A percentile compares a stretch with the other conserved stretches of the same genome.
Conservation (phyloP, 2,888 invertebrate species). For the Liposcelis brunnea region DNA sequence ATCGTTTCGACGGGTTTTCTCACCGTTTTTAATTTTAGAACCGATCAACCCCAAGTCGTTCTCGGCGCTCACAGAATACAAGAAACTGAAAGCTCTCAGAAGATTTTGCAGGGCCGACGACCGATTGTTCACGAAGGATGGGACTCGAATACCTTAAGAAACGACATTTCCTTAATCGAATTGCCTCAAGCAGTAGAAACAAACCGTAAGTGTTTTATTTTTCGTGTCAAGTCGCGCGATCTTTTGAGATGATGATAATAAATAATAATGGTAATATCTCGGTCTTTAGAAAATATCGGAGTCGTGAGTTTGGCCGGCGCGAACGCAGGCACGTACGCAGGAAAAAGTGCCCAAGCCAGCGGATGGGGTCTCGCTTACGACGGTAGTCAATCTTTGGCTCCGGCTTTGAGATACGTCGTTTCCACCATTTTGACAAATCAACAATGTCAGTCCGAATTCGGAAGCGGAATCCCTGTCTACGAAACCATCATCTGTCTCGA, state of each 20-base stretch:
- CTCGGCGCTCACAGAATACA: slow-evolving; percentile 14
- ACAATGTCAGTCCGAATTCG: slow-evolving; percentile 1
- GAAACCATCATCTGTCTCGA: slow-evolving; percentile 3
- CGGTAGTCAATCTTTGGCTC: not conserved
- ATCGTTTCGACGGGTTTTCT: too few species aligned
- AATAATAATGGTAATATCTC: not conserved
- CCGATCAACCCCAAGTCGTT: slow-evolving; percentile 12
- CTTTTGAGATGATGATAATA: not conserved
- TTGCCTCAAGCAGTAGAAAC: slow-evolving; percentile 9
- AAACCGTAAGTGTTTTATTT: slow-evolving; percentile 12
- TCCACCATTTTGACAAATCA: not conserved
- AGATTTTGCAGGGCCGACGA: slow-evolving; percentile 12
- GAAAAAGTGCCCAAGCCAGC: not conserved
- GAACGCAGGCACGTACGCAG: not conserved
- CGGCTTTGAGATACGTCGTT: not conserved
- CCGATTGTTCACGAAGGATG: slow-evolving; percentile 15
- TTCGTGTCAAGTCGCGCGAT: too few species aligned
- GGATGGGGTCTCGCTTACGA: slow-evolving; percentile 5
- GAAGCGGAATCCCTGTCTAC: slow-evolving; percentile 1
- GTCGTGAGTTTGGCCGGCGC: not conserved
- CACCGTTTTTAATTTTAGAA: slow-evolving; percentile 8
- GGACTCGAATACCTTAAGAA: slow-evolving; percentile 11
- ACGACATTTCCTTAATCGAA: slow-evolving; percentile 13
- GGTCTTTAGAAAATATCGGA: not conserved
- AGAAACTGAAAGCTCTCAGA: slow-evolving; percentile 12